These are phyloP conservation scores for Drosophila lini DNA, from an alignment of 1,140 invertebrate genomes.

Conservation along the genomic window DNA sequence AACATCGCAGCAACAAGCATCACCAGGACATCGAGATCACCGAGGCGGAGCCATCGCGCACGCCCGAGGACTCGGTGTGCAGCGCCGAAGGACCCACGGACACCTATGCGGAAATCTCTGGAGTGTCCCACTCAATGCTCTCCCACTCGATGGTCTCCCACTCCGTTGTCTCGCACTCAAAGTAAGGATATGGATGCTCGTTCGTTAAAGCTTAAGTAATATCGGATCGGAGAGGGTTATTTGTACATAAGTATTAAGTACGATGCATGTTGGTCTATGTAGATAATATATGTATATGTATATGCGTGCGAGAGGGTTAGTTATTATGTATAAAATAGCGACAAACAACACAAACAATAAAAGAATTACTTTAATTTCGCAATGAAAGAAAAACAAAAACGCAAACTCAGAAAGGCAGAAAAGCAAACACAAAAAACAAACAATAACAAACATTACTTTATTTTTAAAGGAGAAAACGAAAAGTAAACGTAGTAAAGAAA, in stretches of 20 bases:
- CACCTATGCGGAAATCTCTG: slow-evolving; percentile 83
- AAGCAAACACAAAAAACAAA: slow-evolving; percentile 52
- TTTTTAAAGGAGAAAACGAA: slow-evolving; percentile 36
- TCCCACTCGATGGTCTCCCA: slow-evolving; percentile 82
- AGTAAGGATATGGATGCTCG: slow-evolving; percentile 42
- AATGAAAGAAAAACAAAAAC: slow-evolving; percentile 49
- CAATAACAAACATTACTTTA: slow-evolving; percentile 80
- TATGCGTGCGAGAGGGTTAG: slow-evolving; percentile 37
- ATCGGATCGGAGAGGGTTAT: slow-evolving; percentile 17
- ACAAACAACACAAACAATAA: slow-evolving; percentile 76
- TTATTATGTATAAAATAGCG: slow-evolving; percentile 29
- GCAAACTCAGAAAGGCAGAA: slow-evolving; percentile 24
- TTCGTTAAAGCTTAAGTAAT: slow-evolving; percentile 5
- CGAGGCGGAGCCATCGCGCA: slow-evolving; percentile 89
- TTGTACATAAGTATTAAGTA: slow-evolving; percentile 54
- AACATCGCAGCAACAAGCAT: slow-evolving; percentile 86
- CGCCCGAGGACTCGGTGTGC: slow-evolving; percentile 89
- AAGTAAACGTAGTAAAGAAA: slow-evolving; percentile 17
- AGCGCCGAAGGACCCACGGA: slow-evolving; percentile 89
- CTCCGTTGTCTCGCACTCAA: slow-evolving; percentile 79
- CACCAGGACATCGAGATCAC: slow-evolving; percentile 86
- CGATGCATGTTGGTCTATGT: slow-evolving; percentile 49
- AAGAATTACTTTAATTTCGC: slow-evolving; percentile 82
- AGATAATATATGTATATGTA: slow-evolving; percentile 47
- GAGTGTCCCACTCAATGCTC: slow-evolving; percentile 83